These are phyloP conservation scores for Phoronis australis DNA, from an alignment of 2,888 invertebrate genomes.

Conservation along the genomic window DNA sequence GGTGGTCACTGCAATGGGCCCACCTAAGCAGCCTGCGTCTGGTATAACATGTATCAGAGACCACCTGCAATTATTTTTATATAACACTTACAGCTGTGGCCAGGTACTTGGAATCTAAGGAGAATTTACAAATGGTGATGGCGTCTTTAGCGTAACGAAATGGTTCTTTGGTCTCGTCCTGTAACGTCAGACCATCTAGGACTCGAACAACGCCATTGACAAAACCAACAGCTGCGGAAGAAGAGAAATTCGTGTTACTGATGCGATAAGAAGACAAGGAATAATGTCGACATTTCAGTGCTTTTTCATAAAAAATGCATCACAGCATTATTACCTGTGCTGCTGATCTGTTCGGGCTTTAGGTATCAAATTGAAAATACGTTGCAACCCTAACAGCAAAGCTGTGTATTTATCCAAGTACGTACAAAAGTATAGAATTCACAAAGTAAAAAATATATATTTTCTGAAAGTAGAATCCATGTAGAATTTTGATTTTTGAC, in stretches of 20 bases:
- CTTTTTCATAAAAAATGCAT: neutral
- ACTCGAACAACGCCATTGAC: constrained; percentile 44
- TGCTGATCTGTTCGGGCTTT: neutral
- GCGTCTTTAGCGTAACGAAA: constrained; percentile 45
- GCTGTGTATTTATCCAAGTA: too few species aligned
- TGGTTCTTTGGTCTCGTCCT: constrained; percentile 40
- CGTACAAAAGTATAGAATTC: too few species aligned
- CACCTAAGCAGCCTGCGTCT: too few species aligned
- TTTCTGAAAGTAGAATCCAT: too few species aligned
- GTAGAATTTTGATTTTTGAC: too few species aligned
- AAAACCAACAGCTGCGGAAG: constrained; percentile 43
- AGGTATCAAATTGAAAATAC: neutral
- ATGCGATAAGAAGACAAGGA: neutral
- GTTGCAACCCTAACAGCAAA: neutral
- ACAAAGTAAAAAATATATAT: too few species aligned
- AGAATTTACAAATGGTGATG: constrained; percentile 49
- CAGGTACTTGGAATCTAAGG: constrained; percentile 45
- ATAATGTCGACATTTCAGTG: neutral
- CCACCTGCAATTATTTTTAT: too few species aligned
- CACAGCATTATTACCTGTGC: neutral
- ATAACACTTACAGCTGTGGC: constrained; percentile 48
- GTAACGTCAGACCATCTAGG: constrained; percentile 46
- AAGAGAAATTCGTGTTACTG: neutral
- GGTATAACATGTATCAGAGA: too few species aligned
- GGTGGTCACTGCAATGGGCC: too few species aligned